phyloP scores from a whole-genome alignment of 1,140 invertebrate genomes.

The Cydia fagiglandana region DNA sequence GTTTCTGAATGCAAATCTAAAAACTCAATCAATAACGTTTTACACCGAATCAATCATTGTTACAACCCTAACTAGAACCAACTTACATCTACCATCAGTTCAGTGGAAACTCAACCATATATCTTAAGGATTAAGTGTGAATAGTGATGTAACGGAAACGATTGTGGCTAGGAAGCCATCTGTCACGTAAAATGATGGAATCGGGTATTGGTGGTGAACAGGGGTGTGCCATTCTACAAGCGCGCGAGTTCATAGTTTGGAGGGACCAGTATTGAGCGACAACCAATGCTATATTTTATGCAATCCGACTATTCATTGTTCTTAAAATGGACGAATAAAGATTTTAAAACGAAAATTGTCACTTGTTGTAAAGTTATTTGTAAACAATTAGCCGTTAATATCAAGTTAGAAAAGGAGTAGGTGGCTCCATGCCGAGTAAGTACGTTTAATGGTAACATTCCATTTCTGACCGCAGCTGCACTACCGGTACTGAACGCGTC shows the following conservation, averaged over 20 bases:
- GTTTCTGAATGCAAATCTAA: neutral
- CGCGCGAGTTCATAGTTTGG: neutral
- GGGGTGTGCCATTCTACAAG: neutral
- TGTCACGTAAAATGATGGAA: conserved; percentile 29
- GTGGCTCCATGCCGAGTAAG: too few relatives aligned
- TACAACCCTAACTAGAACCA: neutral
- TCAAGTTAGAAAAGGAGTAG: too few relatives aligned
- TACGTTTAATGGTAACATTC: too few relatives aligned
- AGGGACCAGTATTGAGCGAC: too few relatives aligned
- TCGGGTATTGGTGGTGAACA: conserved; percentile 11
- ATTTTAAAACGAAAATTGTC: too few relatives aligned
- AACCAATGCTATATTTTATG: too few relatives aligned
- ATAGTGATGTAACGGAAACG: neutral
- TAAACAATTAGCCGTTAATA: too few relatives aligned
- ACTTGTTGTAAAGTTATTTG: too few relatives aligned
- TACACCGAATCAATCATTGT: conserved; percentile 24
- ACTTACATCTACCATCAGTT: neutral
- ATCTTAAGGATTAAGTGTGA: neutral
- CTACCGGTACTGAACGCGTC: too few relatives aligned
- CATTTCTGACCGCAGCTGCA: too few relatives aligned
- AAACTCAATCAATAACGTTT: conserved; percentile 15
- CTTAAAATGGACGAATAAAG: too few relatives aligned
- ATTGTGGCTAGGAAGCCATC: conserved; percentile 25
- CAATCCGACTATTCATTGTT: too few relatives aligned
- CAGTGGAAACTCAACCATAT: neutral